Evolutionary conservation across 2,888 invertebrate species (phyloP).

Genomic region (Macaria liturata): DNA sequence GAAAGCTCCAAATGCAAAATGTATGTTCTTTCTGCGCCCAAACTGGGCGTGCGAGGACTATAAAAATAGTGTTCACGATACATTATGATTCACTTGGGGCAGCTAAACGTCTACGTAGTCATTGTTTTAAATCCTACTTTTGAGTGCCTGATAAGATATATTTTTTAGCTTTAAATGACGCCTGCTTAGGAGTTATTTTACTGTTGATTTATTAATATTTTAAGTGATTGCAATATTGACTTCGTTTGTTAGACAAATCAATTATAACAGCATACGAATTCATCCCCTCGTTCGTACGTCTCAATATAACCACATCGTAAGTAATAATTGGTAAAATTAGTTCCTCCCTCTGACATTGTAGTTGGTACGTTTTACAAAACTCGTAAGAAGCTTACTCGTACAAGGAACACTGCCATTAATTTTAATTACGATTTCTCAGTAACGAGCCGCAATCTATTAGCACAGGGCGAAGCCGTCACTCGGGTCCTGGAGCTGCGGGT

Average conservation of each 20-base stretch:
- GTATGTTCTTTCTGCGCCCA: constrained; percentile 13
- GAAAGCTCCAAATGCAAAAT: constrained; percentile 13
- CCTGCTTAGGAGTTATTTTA: too few relatives aligned
- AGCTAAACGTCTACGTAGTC: not conserved
- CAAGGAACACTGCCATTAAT: constrained; percentile 23
- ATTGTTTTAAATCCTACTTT: not conserved
- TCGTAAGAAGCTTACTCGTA: constrained; percentile 8
- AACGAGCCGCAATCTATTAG: constrained; percentile 34
- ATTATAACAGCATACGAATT: too few relatives aligned
- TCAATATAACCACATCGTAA: too few relatives aligned
- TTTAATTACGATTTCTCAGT: constrained; percentile 31
- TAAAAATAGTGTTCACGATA: constrained; percentile 22
- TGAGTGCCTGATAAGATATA: too few relatives aligned
- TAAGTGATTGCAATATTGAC: too few relatives aligned
- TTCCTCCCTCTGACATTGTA: not conserved
- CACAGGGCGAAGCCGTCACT: constrained; percentile 34
- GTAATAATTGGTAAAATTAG: too few relatives aligned
- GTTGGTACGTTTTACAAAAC: constrained; percentile 3
- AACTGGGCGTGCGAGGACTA: constrained; percentile 10
- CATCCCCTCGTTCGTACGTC: too few relatives aligned
- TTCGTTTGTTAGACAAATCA: too few relatives aligned
- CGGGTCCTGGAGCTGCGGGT: constrained; percentile 46
- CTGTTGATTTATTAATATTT: too few relatives aligned
- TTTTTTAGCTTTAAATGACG: too few relatives aligned
- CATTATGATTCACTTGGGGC: constrained; percentile 21